These are phyloP conservation scores for Pheosia gnoma DNA, from an alignment of 2,888 invertebrate species.

Conservation along the genomic window DNA sequence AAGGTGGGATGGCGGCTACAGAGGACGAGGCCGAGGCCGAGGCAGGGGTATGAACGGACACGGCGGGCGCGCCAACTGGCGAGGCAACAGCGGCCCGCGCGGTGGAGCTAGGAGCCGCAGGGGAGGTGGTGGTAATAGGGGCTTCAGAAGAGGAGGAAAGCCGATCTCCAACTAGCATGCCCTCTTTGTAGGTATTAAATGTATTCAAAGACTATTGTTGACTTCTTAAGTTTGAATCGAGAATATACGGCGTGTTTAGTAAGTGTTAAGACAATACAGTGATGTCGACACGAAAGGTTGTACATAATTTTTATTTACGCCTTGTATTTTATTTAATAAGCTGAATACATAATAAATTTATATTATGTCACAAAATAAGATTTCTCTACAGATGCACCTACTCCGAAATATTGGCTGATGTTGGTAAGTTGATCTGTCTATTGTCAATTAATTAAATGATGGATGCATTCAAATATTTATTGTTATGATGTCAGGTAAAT, in stretches of 20 bases:
- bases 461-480: conserved; percentile 41
- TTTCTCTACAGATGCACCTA: conserved; percentile 57
- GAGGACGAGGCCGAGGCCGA: conserved; percentile 71
- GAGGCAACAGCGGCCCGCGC: conserved; percentile 56
- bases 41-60: conserved; percentile 73
- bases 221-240: conserved; percentile 53
- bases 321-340: conserved; percentile 72
- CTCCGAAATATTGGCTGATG: conserved; percentile 38
- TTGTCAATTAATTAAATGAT: conserved; percentile 48
- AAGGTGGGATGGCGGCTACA: conserved; percentile 67
- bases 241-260: conserved; percentile 58
- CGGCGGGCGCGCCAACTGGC: conserved; percentile 64
- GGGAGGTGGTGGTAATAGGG: conserved; percentile 61
- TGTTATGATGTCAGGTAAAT: conserved; percentile 69
- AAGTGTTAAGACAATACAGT: conserved; percentile 71
- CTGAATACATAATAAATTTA: conserved; percentile 72
- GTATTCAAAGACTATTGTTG: conserved; percentile 55
- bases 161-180: conserved; percentile 63
- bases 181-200: conserved; percentile 10
- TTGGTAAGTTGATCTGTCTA: conserved; percentile 72
- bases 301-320: conserved; percentile 76
- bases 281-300: conserved; percentile 70
- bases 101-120: conserved; percentile 63
- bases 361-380: conserved; percentile 65
- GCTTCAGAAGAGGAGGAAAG: conserved; percentile 73